These are phyloP conservation scores for Sterrhoptilus dennistouni DNA, from an alignment of 2,113 vertebrate species.

Conservation along the genomic window DNA sequence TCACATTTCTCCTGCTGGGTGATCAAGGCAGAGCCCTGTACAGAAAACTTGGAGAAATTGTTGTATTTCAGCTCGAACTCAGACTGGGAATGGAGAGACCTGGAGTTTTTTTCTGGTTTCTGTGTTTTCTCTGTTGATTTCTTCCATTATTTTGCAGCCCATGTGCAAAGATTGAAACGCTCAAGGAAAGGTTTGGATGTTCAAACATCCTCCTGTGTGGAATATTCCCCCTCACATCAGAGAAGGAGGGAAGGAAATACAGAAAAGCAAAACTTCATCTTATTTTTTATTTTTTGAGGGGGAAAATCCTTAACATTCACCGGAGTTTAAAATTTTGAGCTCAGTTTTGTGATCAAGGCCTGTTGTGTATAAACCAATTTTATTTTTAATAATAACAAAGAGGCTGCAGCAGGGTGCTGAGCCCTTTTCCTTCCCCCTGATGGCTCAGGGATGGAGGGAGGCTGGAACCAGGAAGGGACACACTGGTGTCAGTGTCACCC, in stretches of 20 bases:
- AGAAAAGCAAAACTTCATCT: too few species aligned
- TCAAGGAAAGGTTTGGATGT: neutral
- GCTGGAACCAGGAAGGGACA: neutral
- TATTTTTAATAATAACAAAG: too few species aligned
- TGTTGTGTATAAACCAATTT: too few species aligned
- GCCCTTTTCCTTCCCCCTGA: neutral
- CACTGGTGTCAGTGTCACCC: fast-evolving
- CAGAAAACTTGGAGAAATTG: neutral
- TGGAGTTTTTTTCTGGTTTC: neutral
- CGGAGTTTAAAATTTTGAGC: too few species aligned
- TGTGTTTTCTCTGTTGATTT: neutral
- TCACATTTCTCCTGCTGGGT: neutral
- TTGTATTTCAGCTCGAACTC: neutral
- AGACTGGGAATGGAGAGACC: neutral
- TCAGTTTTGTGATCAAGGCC: too few species aligned
- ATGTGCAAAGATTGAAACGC: fast-evolving
- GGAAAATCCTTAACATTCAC: too few species aligned
- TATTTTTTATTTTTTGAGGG: too few species aligned
- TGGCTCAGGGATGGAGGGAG: fast-evolving
- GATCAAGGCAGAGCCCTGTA: neutral
- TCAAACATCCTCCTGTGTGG: too few species aligned
- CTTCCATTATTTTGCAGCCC: neutral
- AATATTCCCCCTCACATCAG: neutral
- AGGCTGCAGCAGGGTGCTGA: neutral
- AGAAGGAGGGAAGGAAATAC: too few species aligned